Evolutionary conservation across 2,113 vertebrate genomes (phyloP), one percentile per base, ranked within the genome.

Genomic region (Tragulus kanchil): DNA sequence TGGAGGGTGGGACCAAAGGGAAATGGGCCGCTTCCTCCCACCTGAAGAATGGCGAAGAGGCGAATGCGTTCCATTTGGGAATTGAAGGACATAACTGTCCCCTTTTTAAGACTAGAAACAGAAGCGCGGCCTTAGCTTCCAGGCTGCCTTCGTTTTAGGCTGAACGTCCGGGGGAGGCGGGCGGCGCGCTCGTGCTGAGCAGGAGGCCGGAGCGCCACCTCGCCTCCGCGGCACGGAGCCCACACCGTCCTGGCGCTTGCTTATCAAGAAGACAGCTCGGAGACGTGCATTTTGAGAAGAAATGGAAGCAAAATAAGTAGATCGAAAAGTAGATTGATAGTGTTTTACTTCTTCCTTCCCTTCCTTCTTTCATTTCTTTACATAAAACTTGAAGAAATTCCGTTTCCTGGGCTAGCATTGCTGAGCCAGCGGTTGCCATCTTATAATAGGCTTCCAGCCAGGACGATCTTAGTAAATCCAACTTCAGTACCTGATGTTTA

Each of bases 391-490:
- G 14, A 61, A 82, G 50, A 0, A 0, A 61, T 19, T 50, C 79
- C 71, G 2, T 93, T 85, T 89, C 95, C 50, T 77, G 92, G 3
- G 42, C 62, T 64, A 89, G 81, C 23, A 10, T 90, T 45, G 90
- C 36, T 93, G 92, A 26, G 59, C 7, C 50, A 79, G 28, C 67
- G 90, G 45, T 36, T 77, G 3, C 2, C 89, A 2, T 95, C 48
- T 95, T 84, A 25, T 23, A 0, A 28, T 87, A 86, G 36, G n/a
- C 13, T 69, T 17, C 3, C 28, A 28, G 45, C 14, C 69, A 92
- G 95, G 58, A 12, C 88, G 89, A 64, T n/a, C 65, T 6, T 81
- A 31, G 45, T 95, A 91, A 98, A 77, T 89, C 59, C 54, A 1
- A 3, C 0, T 54, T 85, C 56, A 90, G 0, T 69, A 25, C 61